phyloP scores from a whole-genome alignment of 2,888 invertebrate species.

The Apamea anceps region DNA sequence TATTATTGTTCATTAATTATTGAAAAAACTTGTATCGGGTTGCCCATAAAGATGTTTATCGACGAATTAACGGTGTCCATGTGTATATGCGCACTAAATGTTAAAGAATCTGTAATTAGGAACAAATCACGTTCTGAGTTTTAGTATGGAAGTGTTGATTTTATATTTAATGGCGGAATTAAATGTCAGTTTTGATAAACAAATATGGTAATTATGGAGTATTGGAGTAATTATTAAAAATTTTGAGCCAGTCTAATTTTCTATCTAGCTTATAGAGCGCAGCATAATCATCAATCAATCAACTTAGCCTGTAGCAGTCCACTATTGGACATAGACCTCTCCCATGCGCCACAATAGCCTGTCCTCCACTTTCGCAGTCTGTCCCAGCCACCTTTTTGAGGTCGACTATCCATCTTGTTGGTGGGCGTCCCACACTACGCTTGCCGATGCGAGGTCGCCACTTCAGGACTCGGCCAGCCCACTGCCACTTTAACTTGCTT shows the following conservation, averaged over 20 bases:
- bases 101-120: slow-evolving; percentile 42
- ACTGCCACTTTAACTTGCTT: too few species aligned
- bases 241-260: neutral
- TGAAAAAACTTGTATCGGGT: slow-evolving; percentile 72
- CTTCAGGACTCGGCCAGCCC: neutral
- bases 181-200: slow-evolving; percentile 12
- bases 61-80: slow-evolving; percentile 57
- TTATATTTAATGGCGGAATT: slow-evolving; percentile 29
- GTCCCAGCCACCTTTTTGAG: neutral
- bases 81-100: slow-evolving; percentile 38
- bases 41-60: slow-evolving; percentile 70
- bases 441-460: neutral
- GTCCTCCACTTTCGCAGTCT: neutral
- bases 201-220: too few species aligned
- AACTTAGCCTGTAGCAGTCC: neutral
- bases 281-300: neutral
- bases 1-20: slow-evolving; percentile 83
- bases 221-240: too few species aligned
- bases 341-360: neutral
- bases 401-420: too few species aligned
- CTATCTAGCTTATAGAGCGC: neutral
- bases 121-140: slow-evolving; percentile 42
- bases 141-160: slow-evolving; percentile 35
- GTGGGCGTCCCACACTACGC: neutral
- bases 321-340: neutral